A percentile compares a stretch with the other conserved stretches of the same genome.
phyloP scores from a whole-genome alignment of 2,113 vertebrate species.

The Ptilorrhoa leucosticta region DNA sequence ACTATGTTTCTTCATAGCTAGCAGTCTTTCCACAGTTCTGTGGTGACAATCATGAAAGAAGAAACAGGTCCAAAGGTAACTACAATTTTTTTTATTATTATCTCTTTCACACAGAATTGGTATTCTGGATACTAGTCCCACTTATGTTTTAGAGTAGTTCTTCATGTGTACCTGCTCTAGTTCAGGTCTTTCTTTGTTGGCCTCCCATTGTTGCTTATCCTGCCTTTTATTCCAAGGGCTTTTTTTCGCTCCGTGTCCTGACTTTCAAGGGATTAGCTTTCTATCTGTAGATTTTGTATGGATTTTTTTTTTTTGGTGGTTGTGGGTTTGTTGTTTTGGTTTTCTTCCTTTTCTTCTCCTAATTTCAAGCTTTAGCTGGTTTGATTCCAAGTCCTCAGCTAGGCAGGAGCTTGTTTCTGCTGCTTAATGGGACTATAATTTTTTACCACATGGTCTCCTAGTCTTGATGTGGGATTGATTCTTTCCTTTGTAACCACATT shows the following conservation, averaged over 20 bases:
- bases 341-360: not conserved
- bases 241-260: not conserved
- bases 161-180: not conserved
- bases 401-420: not conserved
- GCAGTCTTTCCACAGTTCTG: not conserved
- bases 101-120: not conserved
- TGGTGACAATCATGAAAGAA: not conserved
- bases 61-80: not conserved
- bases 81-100: not conserved
- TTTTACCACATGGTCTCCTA: not conserved
- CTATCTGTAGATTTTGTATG: not conserved
- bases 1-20: not conserved
- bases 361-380: not conserved
- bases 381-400: not conserved
- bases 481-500: not conserved
- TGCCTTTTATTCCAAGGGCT: not conserved
- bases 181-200: not conserved
- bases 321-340: not conserved
- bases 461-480: not conserved
- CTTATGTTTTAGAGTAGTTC: not conserved
- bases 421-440: not conserved
- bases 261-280: not conserved
- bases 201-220: not conserved
- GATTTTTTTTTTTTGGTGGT: rapidly evolving
- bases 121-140: not conserved